These are phyloP conservation scores for Tribolium castaneum DNA, from an alignment of 1,140 invertebrate genomes.

Conservation along the genomic window DNA sequence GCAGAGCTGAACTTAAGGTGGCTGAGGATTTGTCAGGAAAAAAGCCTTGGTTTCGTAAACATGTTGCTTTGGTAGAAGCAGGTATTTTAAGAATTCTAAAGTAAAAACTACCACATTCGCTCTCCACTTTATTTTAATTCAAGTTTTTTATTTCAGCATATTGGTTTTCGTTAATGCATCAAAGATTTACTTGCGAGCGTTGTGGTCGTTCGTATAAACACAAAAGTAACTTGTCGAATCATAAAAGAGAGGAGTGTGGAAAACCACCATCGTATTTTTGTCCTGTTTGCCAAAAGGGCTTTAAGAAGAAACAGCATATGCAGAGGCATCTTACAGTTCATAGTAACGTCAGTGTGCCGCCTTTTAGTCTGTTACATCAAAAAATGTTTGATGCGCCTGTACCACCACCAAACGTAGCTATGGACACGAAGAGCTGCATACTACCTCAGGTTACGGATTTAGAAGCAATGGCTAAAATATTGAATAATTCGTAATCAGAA, in stretches of 20 bases:
- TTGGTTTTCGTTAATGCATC: slow-evolving; percentile 14
- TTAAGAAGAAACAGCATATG: slow-evolving; percentile 70
- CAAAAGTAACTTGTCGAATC: slow-evolving; percentile 56
- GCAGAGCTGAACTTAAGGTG: too few relatives aligned
- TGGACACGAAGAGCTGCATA: not conserved
- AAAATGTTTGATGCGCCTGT: not conserved
- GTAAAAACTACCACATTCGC: not conserved
- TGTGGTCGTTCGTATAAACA: slow-evolving; percentile 59
- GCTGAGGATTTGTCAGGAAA: too few relatives aligned
- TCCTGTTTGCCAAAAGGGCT: slow-evolving; percentile 75
- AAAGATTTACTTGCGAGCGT: slow-evolving; percentile 53
- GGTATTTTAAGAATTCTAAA: not conserved
- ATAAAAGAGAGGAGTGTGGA: slow-evolving; percentile 59
- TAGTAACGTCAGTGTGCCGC: slow-evolving; percentile 14
- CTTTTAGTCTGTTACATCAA: slow-evolving; percentile 2
- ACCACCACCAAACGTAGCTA: not conserved
- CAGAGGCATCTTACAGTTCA: slow-evolving; percentile 63
- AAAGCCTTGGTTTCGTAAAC: too few relatives aligned
- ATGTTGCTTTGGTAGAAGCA: too few relatives aligned
- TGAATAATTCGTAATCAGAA: not conserved
- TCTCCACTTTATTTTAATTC: not conserved
- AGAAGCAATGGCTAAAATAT: not conserved
- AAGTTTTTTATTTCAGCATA: slow-evolving; percentile 4
- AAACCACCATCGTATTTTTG: slow-evolving; percentile 63
- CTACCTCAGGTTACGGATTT: not conserved